Conservation (phyloP, 2,113 vertebrate genomes). For the Antechinus stuartii region DNA sequence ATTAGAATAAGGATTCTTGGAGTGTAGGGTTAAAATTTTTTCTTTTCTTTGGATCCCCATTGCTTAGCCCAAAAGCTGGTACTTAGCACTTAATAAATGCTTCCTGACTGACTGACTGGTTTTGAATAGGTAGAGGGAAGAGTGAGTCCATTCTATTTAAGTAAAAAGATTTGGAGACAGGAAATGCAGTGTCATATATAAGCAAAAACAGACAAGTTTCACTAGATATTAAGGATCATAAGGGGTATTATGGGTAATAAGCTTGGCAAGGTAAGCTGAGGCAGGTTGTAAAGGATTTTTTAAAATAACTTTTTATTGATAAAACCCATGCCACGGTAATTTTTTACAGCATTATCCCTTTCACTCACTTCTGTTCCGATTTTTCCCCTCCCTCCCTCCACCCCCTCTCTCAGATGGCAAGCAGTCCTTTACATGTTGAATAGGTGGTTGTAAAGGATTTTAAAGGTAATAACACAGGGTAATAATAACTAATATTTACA, state of each 20-base stretch:
- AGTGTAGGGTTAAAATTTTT: neutral
- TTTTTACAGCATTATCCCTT: too few relatives aligned
- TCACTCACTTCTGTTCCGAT: too few relatives aligned
- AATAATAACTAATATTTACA: neutral
- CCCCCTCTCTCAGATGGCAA: too few relatives aligned
- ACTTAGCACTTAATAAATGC: conserved; percentile 1
- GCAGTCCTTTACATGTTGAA: too few relatives aligned
- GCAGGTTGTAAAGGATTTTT: neutral
- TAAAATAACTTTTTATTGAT: too few relatives aligned
- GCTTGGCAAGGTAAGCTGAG: neutral
- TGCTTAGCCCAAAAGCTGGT: neutral
- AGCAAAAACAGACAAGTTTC: neutral
- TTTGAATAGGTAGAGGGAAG: neutral
- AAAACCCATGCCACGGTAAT: too few relatives aligned
- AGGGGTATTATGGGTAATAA: neutral
- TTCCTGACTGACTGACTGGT: neutral
- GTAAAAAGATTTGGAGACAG: neutral
- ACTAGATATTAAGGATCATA: neutral
- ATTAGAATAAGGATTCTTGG: neutral
- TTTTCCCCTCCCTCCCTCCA: too few relatives aligned
- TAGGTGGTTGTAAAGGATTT: neutral
- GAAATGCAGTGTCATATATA: neutral
- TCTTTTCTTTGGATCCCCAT: neutral
- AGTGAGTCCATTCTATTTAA: neutral
- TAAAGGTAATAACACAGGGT: neutral